Evolutionary conservation across 2,113 vertebrate genomes (phyloP), one percentile per base, ranked within the genome.

Genomic region (Diadophis punctatus): DNA sequence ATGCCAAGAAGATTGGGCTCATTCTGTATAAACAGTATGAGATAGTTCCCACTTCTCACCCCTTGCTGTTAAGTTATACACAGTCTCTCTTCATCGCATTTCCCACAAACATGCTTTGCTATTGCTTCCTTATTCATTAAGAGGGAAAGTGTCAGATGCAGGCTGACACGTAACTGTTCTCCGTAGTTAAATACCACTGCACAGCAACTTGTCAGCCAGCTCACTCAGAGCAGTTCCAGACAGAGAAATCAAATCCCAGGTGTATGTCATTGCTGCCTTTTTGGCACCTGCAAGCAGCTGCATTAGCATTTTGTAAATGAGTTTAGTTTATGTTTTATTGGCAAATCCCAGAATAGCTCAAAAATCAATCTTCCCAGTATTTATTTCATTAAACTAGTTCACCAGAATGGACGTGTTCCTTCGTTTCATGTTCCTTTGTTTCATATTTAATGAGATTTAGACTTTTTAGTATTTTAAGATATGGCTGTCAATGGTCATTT

Each of bases 231-330:
- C 56, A 14, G 10, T 91, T 93, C 89, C 39, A 90, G 85, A 88
- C 6, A 52, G 91, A 94, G 30, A 51, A 92, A 49, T 84, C 52
- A 90, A 92, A 92, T 92, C 91, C 91, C 63, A 88, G 80, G 18
- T 25, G 63, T 18, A 60, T 60, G 27, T 94, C 34, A 43, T 86
- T n/a, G 58, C 48, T 22, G 22, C 86, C 55, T 91, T 60, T 90
- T 58, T 91, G 30, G 52, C 88, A 93, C 95, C 90, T 34, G 43
- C 34, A 94, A 91, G 56, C 60, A 95, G 89, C 92, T 95, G 60
- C 51, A 27, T 95, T 90, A 93, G 68, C 87, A 39, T 18, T 88
- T 95, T 34, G 30, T n/a, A 63, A 60, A 91, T 86, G 43, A 22
- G 25, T 53, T 90, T 30, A 48, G 27, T 43, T 43, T 20, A 46